Evolutionary conservation across 92 coral and sea anemone genomes (phyloP).

Genomic region (Actinostola sp.): DNA sequence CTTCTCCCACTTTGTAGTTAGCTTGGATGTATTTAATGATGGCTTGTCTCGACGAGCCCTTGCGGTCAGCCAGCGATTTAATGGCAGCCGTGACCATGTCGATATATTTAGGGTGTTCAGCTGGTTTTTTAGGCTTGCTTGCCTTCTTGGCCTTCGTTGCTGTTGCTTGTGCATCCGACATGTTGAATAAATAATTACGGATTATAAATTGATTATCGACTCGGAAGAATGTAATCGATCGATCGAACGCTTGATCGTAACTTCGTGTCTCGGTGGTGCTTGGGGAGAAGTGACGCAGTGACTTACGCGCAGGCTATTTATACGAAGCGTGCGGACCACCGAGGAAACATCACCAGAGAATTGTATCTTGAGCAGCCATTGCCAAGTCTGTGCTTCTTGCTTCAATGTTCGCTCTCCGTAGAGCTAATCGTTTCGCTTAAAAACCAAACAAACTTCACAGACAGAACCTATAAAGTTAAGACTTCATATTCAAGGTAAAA

Average conservation of each 20-base stretch:
- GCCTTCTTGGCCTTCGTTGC: constrained; percentile 48
- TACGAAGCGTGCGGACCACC: constrained; percentile 92
- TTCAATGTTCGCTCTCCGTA: constrained; percentile 40
- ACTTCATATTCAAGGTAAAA: constrained; percentile 55
- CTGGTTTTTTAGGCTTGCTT: constrained; percentile 67
- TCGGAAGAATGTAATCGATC: constrained; percentile 54
- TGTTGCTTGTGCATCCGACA: constrained; percentile 62
- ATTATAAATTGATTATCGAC: constrained; percentile 58
- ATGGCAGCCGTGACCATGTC: constrained; percentile 83
- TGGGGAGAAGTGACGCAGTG: constrained; percentile 98
- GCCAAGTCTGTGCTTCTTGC: constrained; percentile 96
- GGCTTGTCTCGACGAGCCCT: constrained; percentile 91
- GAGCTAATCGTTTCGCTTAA: constrained; percentile 26
- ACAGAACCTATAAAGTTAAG: constrained; percentile 40
- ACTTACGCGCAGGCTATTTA: constrained; percentile 92
- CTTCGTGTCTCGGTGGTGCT: constrained; percentile 78
- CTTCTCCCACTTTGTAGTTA: constrained; percentile 75
- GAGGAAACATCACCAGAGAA: constrained; percentile 88
- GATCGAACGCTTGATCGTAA: constrained; percentile 69
- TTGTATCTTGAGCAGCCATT: constrained; percentile 87
- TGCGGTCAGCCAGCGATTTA: constrained; percentile 75
- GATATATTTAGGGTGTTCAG: constrained; percentile 90
- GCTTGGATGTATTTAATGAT: constrained; percentile 72
- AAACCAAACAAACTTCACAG: constrained; percentile 20
- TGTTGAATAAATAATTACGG: constrained; percentile 72